Conservation (phyloP, 1,140 invertebrate species). For the Metopolophium dirhodum region DNA sequence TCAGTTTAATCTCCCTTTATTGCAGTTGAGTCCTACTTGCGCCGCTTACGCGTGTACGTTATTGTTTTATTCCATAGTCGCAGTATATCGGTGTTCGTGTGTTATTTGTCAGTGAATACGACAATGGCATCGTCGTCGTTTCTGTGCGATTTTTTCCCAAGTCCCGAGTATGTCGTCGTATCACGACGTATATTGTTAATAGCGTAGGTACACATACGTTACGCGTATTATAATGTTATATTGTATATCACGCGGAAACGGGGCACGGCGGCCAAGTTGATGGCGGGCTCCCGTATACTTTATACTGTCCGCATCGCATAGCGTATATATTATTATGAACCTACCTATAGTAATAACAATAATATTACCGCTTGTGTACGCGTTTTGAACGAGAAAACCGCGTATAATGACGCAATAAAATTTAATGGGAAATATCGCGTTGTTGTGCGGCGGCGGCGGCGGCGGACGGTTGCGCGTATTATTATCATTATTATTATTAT, state of each 20-base stretch:
- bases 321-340: neutral
- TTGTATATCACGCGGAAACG: neutral
- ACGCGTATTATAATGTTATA: neutral
- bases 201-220: no score
- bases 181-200: neutral
- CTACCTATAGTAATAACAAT: neutral
- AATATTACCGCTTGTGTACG: neutral
- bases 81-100: no score
- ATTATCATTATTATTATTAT: neutral
- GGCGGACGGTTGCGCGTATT: neutral
- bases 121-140: no score
- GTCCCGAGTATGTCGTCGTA: no score
- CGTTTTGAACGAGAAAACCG: neutral
- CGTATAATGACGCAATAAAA: slow-evolving; percentile 23
- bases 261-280: neutral
- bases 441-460: neutral
- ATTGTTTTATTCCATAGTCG: no score
- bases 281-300: neutral
- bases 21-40: no score
- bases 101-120: no score
- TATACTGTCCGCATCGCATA: neutral
- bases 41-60: no score
- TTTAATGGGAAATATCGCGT: slow-evolving; percentile 18
- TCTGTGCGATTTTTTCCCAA: no score
- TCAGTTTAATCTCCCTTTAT: no score